Evolutionary conservation across 2,888 invertebrate genomes (phyloP).

Genomic region (Myathropa florea): DNA sequence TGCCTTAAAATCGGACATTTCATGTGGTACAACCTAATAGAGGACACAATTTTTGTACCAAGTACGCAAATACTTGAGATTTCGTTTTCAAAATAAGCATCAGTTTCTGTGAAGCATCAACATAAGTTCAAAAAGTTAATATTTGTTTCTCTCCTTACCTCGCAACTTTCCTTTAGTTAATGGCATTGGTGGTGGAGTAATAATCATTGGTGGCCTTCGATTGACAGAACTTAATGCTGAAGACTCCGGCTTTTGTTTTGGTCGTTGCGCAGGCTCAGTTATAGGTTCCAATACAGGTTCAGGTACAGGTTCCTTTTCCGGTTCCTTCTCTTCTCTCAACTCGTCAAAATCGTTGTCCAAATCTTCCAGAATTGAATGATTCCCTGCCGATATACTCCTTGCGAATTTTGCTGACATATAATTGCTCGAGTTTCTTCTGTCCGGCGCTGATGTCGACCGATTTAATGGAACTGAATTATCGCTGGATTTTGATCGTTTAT

Average conservation of each 20-base stretch:
- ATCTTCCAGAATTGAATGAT: neutral
- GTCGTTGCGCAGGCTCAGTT: neutral
- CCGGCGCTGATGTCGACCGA: neutral
- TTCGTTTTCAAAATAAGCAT: too few species aligned
- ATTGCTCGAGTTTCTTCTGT: neutral
- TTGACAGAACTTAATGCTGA: neutral
- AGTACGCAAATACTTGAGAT: too few species aligned
- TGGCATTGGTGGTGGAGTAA: slow-evolving; percentile 75
- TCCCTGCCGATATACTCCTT: slow-evolving; percentile 9
- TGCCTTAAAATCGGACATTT: too few species aligned
- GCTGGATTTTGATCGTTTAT: neutral
- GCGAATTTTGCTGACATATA: slow-evolving; percentile 27
- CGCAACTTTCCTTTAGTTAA: slow-evolving; percentile 75
- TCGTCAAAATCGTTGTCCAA: slow-evolving; percentile 1
- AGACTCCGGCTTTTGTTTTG: neutral
- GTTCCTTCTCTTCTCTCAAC: neutral
- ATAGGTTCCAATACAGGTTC: neutral
- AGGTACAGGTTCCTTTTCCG: neutral
- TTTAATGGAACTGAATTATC: neutral
- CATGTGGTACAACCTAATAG: too few species aligned
- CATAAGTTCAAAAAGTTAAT: too few species aligned
- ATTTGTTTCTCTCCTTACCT: slow-evolving; percentile 62
- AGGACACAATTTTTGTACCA: too few species aligned
- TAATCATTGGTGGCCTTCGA: slow-evolving; percentile 73
- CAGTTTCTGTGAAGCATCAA: too few species aligned